A percentile compares a stretch with the other conserved stretches of the same genome.
Evolutionary conservation across 2,888 invertebrate species (phyloP).

Genomic region (Leptogaster cylindrica): DNA sequence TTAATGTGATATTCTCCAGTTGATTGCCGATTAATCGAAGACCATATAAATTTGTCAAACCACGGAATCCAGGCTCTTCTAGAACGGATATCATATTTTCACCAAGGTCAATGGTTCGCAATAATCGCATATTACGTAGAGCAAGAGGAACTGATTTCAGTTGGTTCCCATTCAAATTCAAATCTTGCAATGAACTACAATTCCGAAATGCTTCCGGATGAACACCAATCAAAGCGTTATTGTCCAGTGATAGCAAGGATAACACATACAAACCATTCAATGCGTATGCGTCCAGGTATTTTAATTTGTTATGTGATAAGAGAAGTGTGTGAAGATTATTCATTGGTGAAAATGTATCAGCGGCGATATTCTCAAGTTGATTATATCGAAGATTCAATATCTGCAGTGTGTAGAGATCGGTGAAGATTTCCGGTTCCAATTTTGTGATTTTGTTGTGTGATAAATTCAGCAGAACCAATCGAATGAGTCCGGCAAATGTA

Average conservation of each 20-base stretch:
- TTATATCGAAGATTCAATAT: slow-evolving; percentile 86
- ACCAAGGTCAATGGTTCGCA: slow-evolving; percentile 88
- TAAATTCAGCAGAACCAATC: slow-evolving; percentile 84
- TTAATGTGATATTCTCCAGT: slow-evolving; percentile 80
- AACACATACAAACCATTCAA: slow-evolving; percentile 87
- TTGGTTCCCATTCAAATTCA: slow-evolving; percentile 87
- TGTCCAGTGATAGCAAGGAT: slow-evolving; percentile 83
- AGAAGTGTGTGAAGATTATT: slow-evolving; percentile 90
- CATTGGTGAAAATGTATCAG: slow-evolving; percentile 88
- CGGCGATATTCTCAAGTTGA: slow-evolving; percentile 80
- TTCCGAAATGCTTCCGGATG: slow-evolving; percentile 89
- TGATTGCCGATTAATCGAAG: slow-evolving; percentile 89
- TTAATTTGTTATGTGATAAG: slow-evolving; percentile 84
- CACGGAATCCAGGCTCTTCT: slow-evolving; percentile 81
- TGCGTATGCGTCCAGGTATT: slow-evolving; percentile 83
- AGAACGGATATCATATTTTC: slow-evolving; percentile 86
- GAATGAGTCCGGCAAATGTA: slow-evolving; percentile 86
- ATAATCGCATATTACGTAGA: slow-evolving; percentile 81
- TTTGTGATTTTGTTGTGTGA: slow-evolving; percentile 83
- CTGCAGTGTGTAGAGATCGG: slow-evolving; percentile 84
- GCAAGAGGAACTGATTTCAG: slow-evolving; percentile 81
- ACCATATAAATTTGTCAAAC: slow-evolving; percentile 84
- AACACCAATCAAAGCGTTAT: slow-evolving; percentile 81
- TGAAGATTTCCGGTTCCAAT: slow-evolving; percentile 82
- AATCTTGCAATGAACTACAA: slow-evolving; percentile 87